These are phyloP conservation scores for Unio pictorum DNA, from an alignment of 2,888 invertebrate genomes.

Conservation along the genomic window DNA sequence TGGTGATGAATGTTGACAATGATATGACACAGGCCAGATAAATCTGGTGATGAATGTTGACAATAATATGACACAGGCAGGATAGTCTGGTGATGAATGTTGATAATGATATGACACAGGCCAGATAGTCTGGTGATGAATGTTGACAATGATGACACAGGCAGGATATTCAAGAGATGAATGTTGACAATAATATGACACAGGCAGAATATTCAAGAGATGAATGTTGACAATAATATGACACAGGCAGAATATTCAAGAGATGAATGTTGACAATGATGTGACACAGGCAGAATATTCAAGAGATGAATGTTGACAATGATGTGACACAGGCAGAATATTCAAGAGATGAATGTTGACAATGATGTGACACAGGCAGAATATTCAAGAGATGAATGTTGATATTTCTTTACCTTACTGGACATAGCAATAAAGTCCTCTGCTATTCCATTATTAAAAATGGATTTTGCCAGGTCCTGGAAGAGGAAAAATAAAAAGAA, in stretches of 20 bases:
- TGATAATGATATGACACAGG: no score
- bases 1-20: no score
- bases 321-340: not conserved
- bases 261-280: not conserved
- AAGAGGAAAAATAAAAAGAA: not conserved
- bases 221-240: no score
- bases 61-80: no score
- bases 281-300: not conserved
- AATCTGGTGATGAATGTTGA: no score
- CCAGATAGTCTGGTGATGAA: no score
- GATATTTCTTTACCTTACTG: conserved; percentile 58
- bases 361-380: not conserved
- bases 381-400: not conserved
- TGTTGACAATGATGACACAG: no score
- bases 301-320: not conserved
- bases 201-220: no score
- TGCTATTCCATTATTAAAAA: conserved; percentile 70
- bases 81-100: no score
- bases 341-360: not conserved
- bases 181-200: no score
- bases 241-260: not conserved
- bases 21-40: no score
- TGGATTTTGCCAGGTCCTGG: conserved; percentile 71
- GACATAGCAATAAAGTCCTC: conserved; percentile 72
- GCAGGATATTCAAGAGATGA: no score